These are phyloP conservation scores for Sceloporus undulatus DNA, from an alignment of 2,113 vertebrate genomes.

Conservation along the genomic window DNA sequence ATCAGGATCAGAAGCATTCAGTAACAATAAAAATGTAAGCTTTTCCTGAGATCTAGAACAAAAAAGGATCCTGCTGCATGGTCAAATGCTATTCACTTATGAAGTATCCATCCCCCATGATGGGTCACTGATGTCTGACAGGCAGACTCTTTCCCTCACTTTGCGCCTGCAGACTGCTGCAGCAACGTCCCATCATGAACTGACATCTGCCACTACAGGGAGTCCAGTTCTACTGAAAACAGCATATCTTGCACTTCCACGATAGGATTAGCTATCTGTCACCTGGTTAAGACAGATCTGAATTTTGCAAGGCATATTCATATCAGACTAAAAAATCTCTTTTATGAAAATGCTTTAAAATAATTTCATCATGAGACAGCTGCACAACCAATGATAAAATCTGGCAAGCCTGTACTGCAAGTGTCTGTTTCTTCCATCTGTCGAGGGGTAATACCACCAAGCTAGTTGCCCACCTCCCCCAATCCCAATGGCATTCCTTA, in stretches of 20 bases:
- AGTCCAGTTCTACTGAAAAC: background rate
- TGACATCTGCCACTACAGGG: background rate
- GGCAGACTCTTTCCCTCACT: background rate
- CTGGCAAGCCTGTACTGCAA: background rate
- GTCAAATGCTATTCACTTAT: background rate
- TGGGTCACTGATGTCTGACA: background rate
- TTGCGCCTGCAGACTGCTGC: background rate
- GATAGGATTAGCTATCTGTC: background rate
- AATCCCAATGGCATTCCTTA: background rate
- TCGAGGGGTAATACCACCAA: background rate
- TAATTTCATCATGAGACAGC: background rate
- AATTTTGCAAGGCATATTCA: background rate
- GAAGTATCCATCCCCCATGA: background rate
- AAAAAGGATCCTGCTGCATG: background rate
- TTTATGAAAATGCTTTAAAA: background rate
- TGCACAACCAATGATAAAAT: background rate
- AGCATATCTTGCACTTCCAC: background rate
- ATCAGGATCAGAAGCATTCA: background rate
- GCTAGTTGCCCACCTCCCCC: background rate
- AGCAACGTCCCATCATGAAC: background rate
- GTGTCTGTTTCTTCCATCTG: background rate
- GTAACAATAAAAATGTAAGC: background rate
- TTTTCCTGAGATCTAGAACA: background rate
- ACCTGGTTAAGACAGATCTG: background rate
- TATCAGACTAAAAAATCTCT: background rate